These are phyloP conservation scores for Palythoa caribaeorum DNA, from an alignment of 92 coral and sea anemone species.

Conservation along the genomic window DNA sequence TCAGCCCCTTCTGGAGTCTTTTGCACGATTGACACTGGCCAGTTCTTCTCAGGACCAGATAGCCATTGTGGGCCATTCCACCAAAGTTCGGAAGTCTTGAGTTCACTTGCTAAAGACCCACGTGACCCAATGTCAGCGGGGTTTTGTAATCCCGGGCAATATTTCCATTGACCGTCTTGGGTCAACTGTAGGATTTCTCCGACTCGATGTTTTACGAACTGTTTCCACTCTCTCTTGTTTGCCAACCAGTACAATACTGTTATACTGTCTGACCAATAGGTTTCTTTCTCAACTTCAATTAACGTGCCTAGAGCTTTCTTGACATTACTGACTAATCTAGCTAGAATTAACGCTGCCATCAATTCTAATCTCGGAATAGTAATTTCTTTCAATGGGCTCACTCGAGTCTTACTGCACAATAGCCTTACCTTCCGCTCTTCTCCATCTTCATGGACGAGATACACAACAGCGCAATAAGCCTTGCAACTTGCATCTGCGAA, in stretches of 20 bases:
- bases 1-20: background rate
- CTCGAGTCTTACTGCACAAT: conserved; percentile 37
- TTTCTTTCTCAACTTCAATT: background rate
- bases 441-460: background rate
- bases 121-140: too few species aligned
- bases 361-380: conserved; percentile 54
- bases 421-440: background rate
- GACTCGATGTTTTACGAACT: background rate
- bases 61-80: conserved; percentile 45
- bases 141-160: too few species aligned
- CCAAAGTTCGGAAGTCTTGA: background rate
- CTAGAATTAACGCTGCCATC: conserved; percentile 18
- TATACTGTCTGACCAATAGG: background rate
- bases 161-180: too few species aligned
- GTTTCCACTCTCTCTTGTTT: too few species aligned
- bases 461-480: too few species aligned
- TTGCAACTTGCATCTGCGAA: too few species aligned
- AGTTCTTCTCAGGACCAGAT: background rate
- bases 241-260: too few species aligned
- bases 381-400: conserved; percentile 27
- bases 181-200: background rate
- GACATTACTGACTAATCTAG: background rate
- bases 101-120: too few species aligned
- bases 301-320: background rate
- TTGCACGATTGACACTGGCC: background rate